Conservation (phyloP, 2,888 invertebrate genomes). For the Spilarctia lutea region DNA sequence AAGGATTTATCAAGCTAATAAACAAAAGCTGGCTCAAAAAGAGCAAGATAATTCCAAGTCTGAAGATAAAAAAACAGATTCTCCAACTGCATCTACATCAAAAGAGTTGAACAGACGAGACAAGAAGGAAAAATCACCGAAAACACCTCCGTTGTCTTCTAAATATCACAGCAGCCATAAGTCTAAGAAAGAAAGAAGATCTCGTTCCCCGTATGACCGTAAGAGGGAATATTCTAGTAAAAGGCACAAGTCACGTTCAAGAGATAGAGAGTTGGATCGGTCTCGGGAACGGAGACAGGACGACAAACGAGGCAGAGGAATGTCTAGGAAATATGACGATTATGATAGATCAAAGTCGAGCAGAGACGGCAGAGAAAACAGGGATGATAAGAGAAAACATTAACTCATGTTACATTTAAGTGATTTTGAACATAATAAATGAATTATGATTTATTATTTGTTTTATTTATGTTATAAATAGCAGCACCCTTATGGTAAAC, state of each 20-base stretch:
- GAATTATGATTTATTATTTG: not conserved
- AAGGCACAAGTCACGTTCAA: constrained; percentile 80
- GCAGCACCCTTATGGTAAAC: too few species aligned
- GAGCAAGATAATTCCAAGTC: constrained; percentile 72
- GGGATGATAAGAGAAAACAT: constrained; percentile 80
- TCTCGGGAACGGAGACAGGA: constrained; percentile 76
- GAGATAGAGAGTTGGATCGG: constrained; percentile 77
- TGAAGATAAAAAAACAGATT: constrained; percentile 78
- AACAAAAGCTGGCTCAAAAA: constrained; percentile 75
- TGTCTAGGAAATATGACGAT: constrained; percentile 81
- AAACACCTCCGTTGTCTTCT: constrained; percentile 81
- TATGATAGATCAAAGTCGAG: constrained; percentile 80
- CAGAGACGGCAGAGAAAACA: constrained; percentile 72
- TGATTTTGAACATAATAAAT: constrained; percentile 3
- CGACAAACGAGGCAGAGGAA: constrained; percentile 71
- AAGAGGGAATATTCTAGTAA: constrained; percentile 81
- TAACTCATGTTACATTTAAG: constrained; percentile 43
- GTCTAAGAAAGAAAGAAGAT: constrained; percentile 77
- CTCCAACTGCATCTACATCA: constrained; percentile 79
- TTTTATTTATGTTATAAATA: not conserved
- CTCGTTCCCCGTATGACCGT: constrained; percentile 82
- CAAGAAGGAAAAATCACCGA: constrained; percentile 82
- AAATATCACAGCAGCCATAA: constrained; percentile 82
- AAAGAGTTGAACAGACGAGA: constrained; percentile 77
- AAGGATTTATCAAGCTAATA: constrained; percentile 81